phyloP scores from a whole-genome alignment of 2,797 vertebrate genomes.

The Tapirus indicus region DNA sequence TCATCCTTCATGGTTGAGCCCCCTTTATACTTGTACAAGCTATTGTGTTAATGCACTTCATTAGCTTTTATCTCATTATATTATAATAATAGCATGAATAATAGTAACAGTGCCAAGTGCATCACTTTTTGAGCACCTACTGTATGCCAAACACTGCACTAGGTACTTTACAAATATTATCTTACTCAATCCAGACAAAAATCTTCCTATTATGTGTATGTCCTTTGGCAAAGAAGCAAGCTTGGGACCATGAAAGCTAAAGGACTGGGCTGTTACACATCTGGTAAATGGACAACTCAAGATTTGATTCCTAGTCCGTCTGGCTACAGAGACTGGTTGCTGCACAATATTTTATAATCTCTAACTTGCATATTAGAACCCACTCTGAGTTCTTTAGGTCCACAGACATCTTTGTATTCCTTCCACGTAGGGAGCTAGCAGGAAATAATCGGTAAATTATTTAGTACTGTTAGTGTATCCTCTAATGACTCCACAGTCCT shows the following conservation, averaged over 20 bases:
- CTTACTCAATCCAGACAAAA: neutral
- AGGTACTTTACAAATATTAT: neutral
- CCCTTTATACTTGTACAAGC: neutral
- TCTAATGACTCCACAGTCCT: neutral
- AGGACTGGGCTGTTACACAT: neutral
- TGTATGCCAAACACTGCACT: neutral
- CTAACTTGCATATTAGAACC: neutral
- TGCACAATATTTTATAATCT: neutral
- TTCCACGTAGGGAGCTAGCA: neutral
- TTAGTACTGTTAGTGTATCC: neutral
- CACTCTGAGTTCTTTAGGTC: neutral
- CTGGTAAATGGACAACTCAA: neutral
- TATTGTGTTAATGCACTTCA: neutral
- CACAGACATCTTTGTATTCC: neutral
- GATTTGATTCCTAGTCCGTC: neutral
- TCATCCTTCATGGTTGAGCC: neutral
- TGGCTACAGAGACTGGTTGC: neutral
- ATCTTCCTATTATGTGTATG: neutral
- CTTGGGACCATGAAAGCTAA: neutral
- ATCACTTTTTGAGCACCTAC: neutral
- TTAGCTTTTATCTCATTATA: neutral
- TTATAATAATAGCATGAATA: neutral
- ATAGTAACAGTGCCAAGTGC: neutral
- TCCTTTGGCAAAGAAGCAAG: neutral
- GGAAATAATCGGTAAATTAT: neutral